These are phyloP conservation scores for Tinamus guttatus DNA, from an alignment of 2,113 vertebrate genomes.

Conservation along the genomic window DNA sequence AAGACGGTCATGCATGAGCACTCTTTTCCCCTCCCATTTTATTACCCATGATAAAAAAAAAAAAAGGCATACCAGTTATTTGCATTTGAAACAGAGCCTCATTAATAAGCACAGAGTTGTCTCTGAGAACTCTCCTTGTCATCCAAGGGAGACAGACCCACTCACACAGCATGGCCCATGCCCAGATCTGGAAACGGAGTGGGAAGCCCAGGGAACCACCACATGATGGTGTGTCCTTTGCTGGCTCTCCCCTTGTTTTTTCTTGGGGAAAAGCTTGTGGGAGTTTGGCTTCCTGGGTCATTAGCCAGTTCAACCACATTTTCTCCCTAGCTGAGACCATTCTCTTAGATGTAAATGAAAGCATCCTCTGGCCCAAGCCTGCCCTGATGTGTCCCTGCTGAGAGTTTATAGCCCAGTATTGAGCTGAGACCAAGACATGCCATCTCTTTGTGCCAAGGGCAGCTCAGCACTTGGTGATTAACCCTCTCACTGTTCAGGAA, in stretches of 20 bases:
- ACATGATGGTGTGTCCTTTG: rapidly evolving
- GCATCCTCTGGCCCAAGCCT: neutral
- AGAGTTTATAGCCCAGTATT: neutral
- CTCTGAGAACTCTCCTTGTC: neutral
- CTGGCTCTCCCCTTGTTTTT: neutral
- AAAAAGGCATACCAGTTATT: neutral
- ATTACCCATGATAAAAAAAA: neutral
- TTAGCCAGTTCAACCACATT: neutral
- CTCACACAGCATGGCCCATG: neutral
- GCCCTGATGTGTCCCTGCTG: neutral
- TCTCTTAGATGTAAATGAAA: neutral
- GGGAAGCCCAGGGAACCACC: neutral
- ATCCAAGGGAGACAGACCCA: rapidly evolving
- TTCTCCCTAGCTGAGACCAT: neutral
- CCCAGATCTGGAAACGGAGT: neutral
- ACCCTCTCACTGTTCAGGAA: neutral
- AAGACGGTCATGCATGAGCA: neutral
- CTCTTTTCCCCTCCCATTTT: neutral
- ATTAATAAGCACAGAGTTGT: neutral
- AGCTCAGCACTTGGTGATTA: neutral
- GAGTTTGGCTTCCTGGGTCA: neutral
- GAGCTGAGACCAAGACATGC: neutral
- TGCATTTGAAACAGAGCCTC: neutral
- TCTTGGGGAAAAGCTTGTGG: neutral
- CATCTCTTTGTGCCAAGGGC: neutral